Base-by-base conservation (phyloP, 1,140 invertebrate genomes). In the Drosophila repleta region DNA sequence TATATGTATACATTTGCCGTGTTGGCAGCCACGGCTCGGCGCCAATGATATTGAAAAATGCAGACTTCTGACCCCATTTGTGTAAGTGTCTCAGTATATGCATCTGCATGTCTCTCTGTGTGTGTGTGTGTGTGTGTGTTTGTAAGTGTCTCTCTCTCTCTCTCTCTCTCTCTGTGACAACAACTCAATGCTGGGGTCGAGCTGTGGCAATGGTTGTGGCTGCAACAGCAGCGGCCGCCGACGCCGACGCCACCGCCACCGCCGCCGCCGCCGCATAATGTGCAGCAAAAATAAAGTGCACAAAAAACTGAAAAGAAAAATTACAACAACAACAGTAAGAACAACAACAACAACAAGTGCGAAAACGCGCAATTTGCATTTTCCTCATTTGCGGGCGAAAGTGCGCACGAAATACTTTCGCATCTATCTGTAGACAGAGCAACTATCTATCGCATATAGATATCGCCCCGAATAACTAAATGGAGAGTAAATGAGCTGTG, bases 11-110 rank as follows among this genome's bases (percentile, higher is more conserved):
- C 56, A n/a, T 49, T 21, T 64, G 41, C 51, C 17, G 37, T 71
- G 68, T 66, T 67, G 63, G 63, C 69, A 72, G 63, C 55, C 29
- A 48, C 69, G 29, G 29, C 20, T 66, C 69, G 69, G 69, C 69
- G 69, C 69, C 69, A 60, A 39, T 72, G 69, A 72, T 72, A 72
- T 72, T 72, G 69, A 72, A 72, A 72, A 72, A 66, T 66, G 48
- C 69, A 72, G 69, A 72, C 69, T 66, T 72, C 58, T 72, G 69
- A 72, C 69, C 69, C 48, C 63, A 72, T 72, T 72, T 66, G 46
- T 45, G 53, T 29, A 58, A 71, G 68, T 57, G 60, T 56, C 32
- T 32, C 15, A 13, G 11, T 6, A 46, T 63, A 13, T 61, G n/a
- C n/a, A n/a, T n/a, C n/a, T n/a, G n/a, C n/a, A 21, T 43, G n/a